Percentiles rank a stretch among this genome's conserved stretches.
Evolutionary conservation across 2,113 vertebrate genomes (phyloP).

Genomic region (Ailurus styani): DNA sequence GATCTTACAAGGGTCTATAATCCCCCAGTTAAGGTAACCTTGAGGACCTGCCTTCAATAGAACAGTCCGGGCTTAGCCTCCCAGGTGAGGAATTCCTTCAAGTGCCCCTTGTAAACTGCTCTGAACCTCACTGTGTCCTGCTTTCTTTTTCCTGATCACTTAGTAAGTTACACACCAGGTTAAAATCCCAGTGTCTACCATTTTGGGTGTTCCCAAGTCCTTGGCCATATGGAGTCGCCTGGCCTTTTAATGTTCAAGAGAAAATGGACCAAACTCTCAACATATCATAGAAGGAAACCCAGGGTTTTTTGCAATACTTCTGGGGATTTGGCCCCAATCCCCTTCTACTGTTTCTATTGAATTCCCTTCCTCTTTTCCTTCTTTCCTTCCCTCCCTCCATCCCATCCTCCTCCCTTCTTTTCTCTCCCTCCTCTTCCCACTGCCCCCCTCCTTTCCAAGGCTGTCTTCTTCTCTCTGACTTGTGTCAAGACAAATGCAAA

Average conservation of each 20-base stretch:
- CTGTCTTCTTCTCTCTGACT: background rate
- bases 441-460: background rate
- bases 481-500: background rate
- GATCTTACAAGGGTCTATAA: background rate
- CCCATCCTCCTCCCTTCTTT: rapidly evolving
- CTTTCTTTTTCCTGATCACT: background rate
- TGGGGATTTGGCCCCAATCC: background rate
- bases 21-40: no score
- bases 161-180: background rate
- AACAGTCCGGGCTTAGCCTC: background rate
- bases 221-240: background rate
- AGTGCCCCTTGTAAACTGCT: background rate
- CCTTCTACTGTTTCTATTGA: background rate
- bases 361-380: no score
- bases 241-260: background rate
- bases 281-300: background rate
- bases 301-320: background rate
- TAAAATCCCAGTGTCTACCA: background rate
- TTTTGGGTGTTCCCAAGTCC: background rate
- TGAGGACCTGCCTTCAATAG: background rate
- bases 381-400: no score
- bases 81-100: background rate
- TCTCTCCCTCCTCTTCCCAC: background rate
- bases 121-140: background rate
- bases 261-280: background rate